These are phyloP conservation scores for Masticophis lateralis DNA, from an alignment of 2,797 vertebrate genomes.

Conservation along the genomic window DNA sequence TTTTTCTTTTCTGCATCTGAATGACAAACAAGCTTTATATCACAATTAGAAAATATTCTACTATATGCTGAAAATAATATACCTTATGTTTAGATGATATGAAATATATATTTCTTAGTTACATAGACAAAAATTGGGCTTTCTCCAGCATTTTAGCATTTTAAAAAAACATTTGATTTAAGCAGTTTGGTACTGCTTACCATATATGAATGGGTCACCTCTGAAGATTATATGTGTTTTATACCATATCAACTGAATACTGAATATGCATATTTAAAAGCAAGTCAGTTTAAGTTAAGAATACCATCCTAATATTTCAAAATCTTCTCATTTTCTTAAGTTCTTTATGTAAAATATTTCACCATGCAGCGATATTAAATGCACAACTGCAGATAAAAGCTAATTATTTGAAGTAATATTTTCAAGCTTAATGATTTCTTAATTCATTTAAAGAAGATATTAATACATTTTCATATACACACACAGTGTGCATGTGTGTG, in stretches of 20 bases:
- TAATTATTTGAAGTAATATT: background rate
- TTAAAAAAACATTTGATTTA: background rate
- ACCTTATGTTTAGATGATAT: background rate
- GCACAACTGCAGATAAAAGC: background rate
- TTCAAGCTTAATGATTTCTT: too few relatives aligned
- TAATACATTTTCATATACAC: too few relatives aligned
- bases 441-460: too few relatives aligned
- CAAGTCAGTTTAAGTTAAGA: background rate
- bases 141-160: background rate
- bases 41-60: background rate
- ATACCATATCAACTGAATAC: background rate
- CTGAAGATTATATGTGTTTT: background rate
- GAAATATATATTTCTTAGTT: background rate
- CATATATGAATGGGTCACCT: slow-evolving; percentile 9
- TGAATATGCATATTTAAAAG: background rate
- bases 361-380: background rate
- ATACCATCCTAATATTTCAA: slow-evolving; percentile 10
- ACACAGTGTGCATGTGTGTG: too few relatives aligned
- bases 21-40: background rate
- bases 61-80: background rate
- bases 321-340: background rate
- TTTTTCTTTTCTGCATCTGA: background rate
- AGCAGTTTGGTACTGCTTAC: background rate
- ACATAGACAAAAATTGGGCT: background rate
- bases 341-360: background rate